Percentiles rank a stretch among this genome's conserved stretches.
Conservation (phyloP, 2,113 vertebrate genomes). For the Mobula hypostoma region DNA sequence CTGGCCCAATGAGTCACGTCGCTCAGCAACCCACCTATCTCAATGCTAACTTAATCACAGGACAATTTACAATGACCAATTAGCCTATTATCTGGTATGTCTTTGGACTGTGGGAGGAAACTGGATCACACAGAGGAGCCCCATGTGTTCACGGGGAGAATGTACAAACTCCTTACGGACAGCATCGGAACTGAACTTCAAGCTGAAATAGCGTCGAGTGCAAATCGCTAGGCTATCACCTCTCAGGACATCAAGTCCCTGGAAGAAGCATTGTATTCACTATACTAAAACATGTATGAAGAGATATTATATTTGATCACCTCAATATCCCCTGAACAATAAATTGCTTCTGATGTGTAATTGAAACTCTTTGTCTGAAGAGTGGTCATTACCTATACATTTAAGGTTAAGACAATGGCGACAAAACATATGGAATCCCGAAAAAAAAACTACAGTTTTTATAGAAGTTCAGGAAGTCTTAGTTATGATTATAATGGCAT, state of each 20-base stretch:
- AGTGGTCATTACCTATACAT: not conserved
- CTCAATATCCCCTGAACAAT: not conserved
- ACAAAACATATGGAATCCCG: not conserved
- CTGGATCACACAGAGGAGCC: no score
- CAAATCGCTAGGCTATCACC: no score
- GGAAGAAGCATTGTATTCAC: not conserved
- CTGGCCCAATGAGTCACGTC: no score
- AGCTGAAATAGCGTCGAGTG: no score
- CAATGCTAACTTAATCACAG: no score
- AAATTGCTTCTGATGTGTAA: not conserved
- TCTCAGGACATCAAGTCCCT: not conserved
- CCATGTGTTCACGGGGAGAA: no score
- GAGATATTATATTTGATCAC: not conserved
- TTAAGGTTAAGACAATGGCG: not conserved
- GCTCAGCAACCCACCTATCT: no score
- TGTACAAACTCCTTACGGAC: no score
- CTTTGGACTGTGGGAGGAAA: no score
- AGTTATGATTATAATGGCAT: not conserved
- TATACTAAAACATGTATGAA: not conserved
- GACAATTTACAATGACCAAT: no score
- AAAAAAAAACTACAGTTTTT: not conserved
- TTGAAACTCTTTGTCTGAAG: not conserved
- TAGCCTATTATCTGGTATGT: no score
- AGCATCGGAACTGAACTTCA: no score
- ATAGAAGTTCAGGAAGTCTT: not conserved